Conservation (phyloP, 2,888 invertebrate genomes). For the Hipparchia semele region DNA sequence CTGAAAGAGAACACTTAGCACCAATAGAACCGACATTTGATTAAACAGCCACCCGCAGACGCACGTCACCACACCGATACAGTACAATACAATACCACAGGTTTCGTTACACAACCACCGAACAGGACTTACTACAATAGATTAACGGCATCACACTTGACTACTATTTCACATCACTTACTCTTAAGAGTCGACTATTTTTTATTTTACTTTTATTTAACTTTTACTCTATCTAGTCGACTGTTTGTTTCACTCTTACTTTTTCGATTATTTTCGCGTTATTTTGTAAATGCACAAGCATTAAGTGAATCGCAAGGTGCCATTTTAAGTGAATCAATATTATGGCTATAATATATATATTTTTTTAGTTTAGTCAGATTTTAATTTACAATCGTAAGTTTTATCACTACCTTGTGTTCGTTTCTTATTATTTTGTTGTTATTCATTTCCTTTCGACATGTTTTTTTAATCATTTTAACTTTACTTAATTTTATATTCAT, state of each 20-base stretch:
- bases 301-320: constrained; percentile 78
- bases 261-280: constrained; percentile 42
- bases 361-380: constrained; percentile 67
- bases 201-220: constrained; percentile 42
- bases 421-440: constrained; percentile 55
- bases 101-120: constrained; percentile 42
- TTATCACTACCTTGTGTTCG: constrained; percentile 73
- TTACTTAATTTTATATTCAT: constrained; percentile 39
- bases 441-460: constrained; percentile 50
- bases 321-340: constrained; percentile 64
- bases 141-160: constrained; percentile 42
- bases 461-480: constrained; percentile 55
- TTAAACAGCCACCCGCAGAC: constrained; percentile 59
- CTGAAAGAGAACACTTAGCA: constrained; percentile 73
- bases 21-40: constrained; percentile 57
- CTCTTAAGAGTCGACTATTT: constrained; percentile 46
- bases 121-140: constrained; percentile 45
- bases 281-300: constrained; percentile 52
- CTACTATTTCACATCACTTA: constrained; percentile 40
- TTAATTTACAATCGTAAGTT: constrained; percentile 63
- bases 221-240: constrained; percentile 49
- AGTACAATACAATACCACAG: constrained; percentile 26
- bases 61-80: constrained; percentile 54
- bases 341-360: constrained; percentile 68
- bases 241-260: constrained; percentile 40